Conservation (phyloP, 2,113 vertebrate genomes). For the Miniopterus natalensis region DNA sequence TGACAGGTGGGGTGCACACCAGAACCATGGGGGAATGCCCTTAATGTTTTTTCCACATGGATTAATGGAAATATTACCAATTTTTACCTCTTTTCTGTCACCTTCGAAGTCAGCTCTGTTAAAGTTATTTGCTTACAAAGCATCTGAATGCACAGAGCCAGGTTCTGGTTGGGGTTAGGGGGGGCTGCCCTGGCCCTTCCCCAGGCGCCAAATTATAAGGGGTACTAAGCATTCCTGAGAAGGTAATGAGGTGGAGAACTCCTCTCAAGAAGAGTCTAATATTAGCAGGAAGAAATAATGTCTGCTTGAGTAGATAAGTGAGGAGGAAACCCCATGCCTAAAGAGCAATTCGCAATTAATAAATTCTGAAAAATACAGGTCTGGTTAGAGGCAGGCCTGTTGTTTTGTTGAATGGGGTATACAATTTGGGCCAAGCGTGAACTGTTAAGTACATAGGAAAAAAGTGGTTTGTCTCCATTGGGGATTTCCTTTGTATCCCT, state of each 20-base stretch:
- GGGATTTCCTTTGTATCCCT: neutral
- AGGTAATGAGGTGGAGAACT: neutral
- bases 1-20: neutral
- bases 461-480: neutral
- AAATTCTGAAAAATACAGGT: constrained; percentile 25
- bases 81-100: constrained; percentile 17
- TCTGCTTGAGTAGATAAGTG: neutral
- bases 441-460: neutral
- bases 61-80: constrained; percentile 24
- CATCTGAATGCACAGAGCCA: constrained; percentile 22
- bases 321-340: neutral
- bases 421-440: neutral
- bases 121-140: constrained; percentile 4
- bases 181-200: neutral
- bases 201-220: neutral
- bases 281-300: constrained; percentile 8
- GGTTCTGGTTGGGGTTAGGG: neutral
- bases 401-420: neutral
- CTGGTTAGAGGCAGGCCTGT: neutral
- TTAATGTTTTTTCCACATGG: neutral
- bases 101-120: neutral
- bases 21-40: neutral
- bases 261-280: neutral
- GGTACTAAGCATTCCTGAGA: neutral
- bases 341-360: constrained; percentile 10